A percentile compares a stretch with the other conserved stretches of the same genome.
Evolutionary conservation across 2,888 invertebrate species (phyloP).

Genomic region (Trichacis sp.): DNA sequence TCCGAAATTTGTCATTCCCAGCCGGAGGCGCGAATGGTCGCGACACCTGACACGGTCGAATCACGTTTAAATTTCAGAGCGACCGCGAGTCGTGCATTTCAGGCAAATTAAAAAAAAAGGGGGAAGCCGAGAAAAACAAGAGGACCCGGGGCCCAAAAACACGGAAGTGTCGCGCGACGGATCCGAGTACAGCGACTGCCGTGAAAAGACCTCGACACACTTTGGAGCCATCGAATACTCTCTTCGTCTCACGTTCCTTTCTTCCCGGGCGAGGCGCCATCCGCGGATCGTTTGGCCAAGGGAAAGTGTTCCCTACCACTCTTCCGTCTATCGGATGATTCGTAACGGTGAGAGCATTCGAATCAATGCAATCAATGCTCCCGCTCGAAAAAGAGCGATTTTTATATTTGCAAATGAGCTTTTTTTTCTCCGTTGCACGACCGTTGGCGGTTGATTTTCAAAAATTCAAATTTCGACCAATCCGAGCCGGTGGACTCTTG

Average conservation of each 20-base stretch:
- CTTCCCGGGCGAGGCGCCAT: slow-evolving; percentile 59
- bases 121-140: slow-evolving; percentile 5
- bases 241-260: slow-evolving; percentile 53
- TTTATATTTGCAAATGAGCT: too few relatives aligned
- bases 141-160: slow-evolving; percentile 28
- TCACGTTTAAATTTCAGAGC: slow-evolving; percentile 32
- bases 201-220: slow-evolving; percentile 70
- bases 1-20: slow-evolving; percentile 43
- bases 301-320: slow-evolving; percentile 65
- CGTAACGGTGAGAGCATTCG: slow-evolving; percentile 45
- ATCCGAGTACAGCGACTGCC: slow-evolving; percentile 60
- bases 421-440: too few relatives aligned
- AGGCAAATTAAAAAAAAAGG: not conserved
- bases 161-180: slow-evolving; percentile 43
- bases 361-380: too few relatives aligned
- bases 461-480: too few relatives aligned
- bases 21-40: slow-evolving; percentile 28
- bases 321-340: slow-evolving; percentile 42
- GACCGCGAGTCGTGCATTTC: slow-evolving; percentile 42
- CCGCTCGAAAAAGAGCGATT: too few relatives aligned
- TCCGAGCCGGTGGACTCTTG: too few relatives aligned
- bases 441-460: too few relatives aligned
- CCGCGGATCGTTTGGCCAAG: slow-evolving; percentile 54
- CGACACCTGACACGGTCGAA: slow-evolving; percentile 13
- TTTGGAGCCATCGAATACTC: slow-evolving; percentile 54